Base-by-base conservation (phyloP, 2,113 vertebrate species). In the Phalacrocorax brasilianus region DNA sequence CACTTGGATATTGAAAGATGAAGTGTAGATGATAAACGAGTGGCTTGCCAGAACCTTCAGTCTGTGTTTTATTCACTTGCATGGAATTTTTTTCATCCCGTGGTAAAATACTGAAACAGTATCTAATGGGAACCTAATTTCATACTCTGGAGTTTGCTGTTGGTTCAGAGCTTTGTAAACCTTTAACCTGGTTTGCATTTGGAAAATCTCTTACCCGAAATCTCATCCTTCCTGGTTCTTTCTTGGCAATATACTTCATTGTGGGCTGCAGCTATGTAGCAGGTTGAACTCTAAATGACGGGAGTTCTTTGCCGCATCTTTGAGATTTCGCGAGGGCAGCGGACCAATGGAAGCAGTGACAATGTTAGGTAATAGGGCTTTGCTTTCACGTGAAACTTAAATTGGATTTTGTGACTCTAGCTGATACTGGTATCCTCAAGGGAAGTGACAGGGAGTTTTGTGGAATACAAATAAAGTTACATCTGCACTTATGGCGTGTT, bases 21-120 rank as follows among this genome's bases (percentile, higher is more conserved):
- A 52, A 71, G 7, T 1, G 0, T 47, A 27, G 1, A 3, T 80
- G 44, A 24, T 26, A 59, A 70, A 35, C 0, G 0, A 65, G 18
- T 19, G 28, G 13, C 13, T 52, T 15, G 16, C 38, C 44, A 56
- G 56, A 56, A 40, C 33, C 32, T 61, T 42, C 45, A 49, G 2
- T 32, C 35, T 35, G n/a, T 50, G 26, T 35, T 85, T 9, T 61
- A 12, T 65, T 70, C 9, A 10, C 22, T 55, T 70, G 40, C 12
- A 2, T 13, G 26, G 53, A 6, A 6, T 23, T 28, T 22, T 66
- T 81, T 50, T 40, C 5, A 7, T 68, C 21, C 75, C 12, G 1
- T 7, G 5, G 2, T 62, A 40, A 73, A 50, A 18, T 12, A 27
- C 16, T 45, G 22, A 18, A 85, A 10, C 19, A 9, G 11, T 3